Base-by-base conservation (phyloP, 2,888 invertebrate genomes). In the Maniola hyperantus region DNA sequence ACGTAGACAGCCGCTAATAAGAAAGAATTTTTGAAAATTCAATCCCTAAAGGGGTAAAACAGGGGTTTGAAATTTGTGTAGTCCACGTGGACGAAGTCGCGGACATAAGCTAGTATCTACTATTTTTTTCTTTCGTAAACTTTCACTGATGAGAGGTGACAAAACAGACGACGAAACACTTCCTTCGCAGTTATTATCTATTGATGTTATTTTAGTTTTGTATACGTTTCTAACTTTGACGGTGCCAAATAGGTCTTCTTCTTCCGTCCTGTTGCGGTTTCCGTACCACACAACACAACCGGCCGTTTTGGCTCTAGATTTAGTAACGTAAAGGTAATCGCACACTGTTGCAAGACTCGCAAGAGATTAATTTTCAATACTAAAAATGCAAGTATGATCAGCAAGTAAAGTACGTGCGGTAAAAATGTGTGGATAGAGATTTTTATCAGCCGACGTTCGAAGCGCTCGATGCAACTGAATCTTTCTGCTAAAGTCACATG, bases 181-280 rank as follows among this genome's bases (percentile, higher is more conserved):
- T 57, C 18, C 55, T 18, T 42, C 11, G 15, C 2, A 11, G 18
- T 36, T 13, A 42, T 39, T 42, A 57, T 26, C 57, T 57, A 57
- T 57, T 42, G 57, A 57, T 57, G 57, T 57, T 57, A 57, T 57
- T 57, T 57, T 57, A 57, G 57, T 57, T 57, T 42, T 13, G 39
- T 39, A 20, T 57, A 5, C n/a, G 55, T 42, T 34, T 39, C 20
- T 20, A 42, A 11, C 39, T 39, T 57, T 57, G 57, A 39, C 57
- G 57, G 42, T 57, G 57, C 57, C 57, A 57, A 57, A 57, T 39
- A 39, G 57, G 57, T 57, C 57, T 57, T 55, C 55, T 57, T 55
- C 55, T 55, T 57, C 57, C 57, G 11, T 57, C 57, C 57, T 57
- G 57, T 42, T 57, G 57, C 42, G 42, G 57, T 57, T 57, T 57